Evolutionary conservation across 2,797 vertebrate genomes (phyloP).

Genomic region (Sebastes ruberrimus): DNA sequence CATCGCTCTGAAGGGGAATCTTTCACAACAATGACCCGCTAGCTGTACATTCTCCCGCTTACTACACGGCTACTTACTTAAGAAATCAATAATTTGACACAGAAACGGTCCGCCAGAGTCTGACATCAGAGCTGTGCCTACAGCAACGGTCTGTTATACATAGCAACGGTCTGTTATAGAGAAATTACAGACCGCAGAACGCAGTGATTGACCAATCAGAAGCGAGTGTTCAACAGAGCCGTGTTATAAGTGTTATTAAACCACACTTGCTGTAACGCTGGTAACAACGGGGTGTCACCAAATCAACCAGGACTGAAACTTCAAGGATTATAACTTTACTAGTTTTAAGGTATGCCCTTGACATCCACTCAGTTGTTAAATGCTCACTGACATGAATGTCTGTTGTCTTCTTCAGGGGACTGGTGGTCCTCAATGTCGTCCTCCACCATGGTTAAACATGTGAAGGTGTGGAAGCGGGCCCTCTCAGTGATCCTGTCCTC

Average conservation of each 20-base stretch:
- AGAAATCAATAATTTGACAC: no score
- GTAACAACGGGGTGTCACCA: neutral
- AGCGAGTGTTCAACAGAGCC: no score
- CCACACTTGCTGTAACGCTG: neutral
- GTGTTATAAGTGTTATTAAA: neutral
- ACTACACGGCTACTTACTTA: no score
- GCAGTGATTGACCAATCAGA: no score
- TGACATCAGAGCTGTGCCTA: accelerated
- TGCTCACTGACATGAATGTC: no score
- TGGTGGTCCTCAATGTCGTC: constrained; percentile 58
- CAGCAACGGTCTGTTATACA: accelerated
- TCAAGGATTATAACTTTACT: neutral
- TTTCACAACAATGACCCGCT: no score
- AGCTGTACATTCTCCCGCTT: no score
- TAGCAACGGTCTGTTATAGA: no score
- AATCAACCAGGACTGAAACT: no score
- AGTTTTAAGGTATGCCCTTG: neutral
- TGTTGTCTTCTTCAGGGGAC: constrained; percentile 34
- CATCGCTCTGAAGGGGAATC: no score
- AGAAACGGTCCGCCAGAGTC: no score
- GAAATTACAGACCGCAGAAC: no score
- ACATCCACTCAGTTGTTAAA: neutral
- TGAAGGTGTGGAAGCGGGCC: constrained; percentile 63
- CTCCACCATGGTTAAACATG: constrained; percentile 52
- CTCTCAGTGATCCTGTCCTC: constrained; percentile 40